Evolutionary conservation across 2,888 invertebrate species (phyloP).

Genomic region (Agrochola macilenta): DNA sequence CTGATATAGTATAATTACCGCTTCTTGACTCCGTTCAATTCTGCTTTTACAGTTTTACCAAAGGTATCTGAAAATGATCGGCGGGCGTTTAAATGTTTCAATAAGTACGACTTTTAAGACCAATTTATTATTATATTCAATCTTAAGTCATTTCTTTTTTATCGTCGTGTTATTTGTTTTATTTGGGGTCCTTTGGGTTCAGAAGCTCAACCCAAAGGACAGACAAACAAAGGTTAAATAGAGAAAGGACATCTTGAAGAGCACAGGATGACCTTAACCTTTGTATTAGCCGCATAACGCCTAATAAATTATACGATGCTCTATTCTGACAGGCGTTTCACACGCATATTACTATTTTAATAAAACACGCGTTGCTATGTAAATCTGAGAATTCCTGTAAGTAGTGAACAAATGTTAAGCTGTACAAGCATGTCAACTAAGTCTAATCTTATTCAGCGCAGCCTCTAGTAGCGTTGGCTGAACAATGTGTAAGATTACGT

Average conservation of each 20-base stretch:
- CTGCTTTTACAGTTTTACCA: neutral
- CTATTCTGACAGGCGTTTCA: neutral
- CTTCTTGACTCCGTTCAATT: neutral
- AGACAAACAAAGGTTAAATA: slow-evolving; percentile 43
- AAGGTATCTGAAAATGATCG: slow-evolving; percentile 22
- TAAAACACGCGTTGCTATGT: neutral
- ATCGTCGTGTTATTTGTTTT: slow-evolving; percentile 17
- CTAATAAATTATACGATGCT: slow-evolving; percentile 10
- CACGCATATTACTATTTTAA: slow-evolving; percentile 11
- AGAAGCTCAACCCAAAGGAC: slow-evolving; percentile 37
- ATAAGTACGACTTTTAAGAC: slow-evolving; percentile 7
- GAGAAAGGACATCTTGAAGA: slow-evolving; percentile 45
- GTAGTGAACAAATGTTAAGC: neutral
- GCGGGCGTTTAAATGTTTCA: slow-evolving; percentile 18
- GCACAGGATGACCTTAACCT: slow-evolving; percentile 44
- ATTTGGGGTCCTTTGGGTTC: slow-evolving; percentile 7
- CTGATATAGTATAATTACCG: slow-evolving; percentile 9
- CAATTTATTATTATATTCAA: slow-evolving; percentile 19
- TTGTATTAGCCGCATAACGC: neutral
- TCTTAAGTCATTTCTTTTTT: slow-evolving; percentile 17
- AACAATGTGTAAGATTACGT: slow-evolving; percentile 22
- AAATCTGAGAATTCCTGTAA: neutral
- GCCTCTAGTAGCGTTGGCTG: neutral
- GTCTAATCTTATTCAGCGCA: slow-evolving; percentile 12
- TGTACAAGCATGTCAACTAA: neutral